Conservation (phyloP, 2,797 vertebrate species). For the Artibeus lituratus region DNA sequence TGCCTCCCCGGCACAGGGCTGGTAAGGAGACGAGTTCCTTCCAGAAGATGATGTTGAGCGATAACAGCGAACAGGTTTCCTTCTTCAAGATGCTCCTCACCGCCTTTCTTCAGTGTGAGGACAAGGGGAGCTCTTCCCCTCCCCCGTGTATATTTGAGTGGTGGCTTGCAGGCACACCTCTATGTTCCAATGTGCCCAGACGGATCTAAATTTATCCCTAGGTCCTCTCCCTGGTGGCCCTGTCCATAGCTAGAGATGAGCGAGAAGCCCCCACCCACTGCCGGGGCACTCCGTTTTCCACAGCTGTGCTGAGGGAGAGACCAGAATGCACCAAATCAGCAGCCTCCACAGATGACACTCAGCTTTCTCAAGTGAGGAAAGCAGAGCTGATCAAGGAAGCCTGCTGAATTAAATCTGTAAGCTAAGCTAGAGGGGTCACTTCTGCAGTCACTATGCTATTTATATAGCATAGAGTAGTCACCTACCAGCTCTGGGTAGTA, state of each 20-base stretch:
- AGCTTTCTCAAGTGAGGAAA: neutral
- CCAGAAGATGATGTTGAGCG: neutral
- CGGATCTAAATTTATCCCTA: neutral
- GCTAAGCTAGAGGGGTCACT: neutral
- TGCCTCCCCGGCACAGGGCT: neutral
- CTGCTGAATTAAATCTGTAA: neutral
- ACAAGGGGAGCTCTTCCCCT: neutral
- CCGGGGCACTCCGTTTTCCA: neutral
- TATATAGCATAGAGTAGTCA: neutral
- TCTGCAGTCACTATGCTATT: neutral
- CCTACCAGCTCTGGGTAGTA: neutral
- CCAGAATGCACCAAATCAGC: neutral
- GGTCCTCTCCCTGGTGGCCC: neutral
- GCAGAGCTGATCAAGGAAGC: neutral
- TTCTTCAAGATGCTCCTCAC: neutral
- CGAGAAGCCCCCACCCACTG: neutral
- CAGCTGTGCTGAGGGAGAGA: neutral
- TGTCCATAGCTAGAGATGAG: neutral
- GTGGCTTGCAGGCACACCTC: neutral
- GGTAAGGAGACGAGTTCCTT: neutral
- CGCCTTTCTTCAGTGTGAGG: neutral
- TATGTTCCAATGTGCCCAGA: neutral
- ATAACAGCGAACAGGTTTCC: neutral
- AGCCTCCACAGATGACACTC: neutral
- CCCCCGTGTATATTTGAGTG: neutral